These are phyloP conservation scores for Stramonita haemastoma DNA, from an alignment of 2,888 invertebrate species.

Conservation along the genomic window DNA sequence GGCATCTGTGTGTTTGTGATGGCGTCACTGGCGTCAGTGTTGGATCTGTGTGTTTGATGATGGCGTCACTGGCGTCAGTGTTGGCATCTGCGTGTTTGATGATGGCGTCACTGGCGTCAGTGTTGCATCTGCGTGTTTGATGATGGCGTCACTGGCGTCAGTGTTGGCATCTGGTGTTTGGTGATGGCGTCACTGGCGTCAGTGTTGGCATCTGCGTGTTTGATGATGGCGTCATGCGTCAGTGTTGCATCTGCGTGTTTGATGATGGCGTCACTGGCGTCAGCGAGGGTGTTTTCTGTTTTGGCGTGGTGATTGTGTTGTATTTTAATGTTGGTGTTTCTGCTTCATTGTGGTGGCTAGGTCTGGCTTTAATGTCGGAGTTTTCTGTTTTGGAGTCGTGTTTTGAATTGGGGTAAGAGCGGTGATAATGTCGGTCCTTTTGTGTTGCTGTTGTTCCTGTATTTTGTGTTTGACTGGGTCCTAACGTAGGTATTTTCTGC, in stretches of 20 bases:
- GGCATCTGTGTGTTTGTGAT: no score
- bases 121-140: constrained; percentile 18
- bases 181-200: background rate
- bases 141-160: background rate
- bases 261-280: background rate
- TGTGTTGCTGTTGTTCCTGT: background rate
- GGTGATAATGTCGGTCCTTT: background rate
- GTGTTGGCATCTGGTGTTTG: no score
- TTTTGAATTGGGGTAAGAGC: background rate
- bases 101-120: constrained; percentile 12
- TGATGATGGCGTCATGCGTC: constrained; percentile 2
- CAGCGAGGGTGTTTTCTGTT: background rate
- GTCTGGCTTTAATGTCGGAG: background rate
- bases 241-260: constrained; percentile 18
- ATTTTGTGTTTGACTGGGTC: background rate
- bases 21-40: background rate
- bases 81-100: constrained; percentile 21
- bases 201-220: constrained; percentile 21
- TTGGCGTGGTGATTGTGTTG: background rate
- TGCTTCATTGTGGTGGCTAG: no score
- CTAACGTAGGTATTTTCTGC: background rate
- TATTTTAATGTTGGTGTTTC: no score
- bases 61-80: background rate
- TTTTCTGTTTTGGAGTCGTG: background rate
- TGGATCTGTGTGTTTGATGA: no score